Conservation (phyloP, 2,888 invertebrate genomes). For the Mantis religiosa region DNA sequence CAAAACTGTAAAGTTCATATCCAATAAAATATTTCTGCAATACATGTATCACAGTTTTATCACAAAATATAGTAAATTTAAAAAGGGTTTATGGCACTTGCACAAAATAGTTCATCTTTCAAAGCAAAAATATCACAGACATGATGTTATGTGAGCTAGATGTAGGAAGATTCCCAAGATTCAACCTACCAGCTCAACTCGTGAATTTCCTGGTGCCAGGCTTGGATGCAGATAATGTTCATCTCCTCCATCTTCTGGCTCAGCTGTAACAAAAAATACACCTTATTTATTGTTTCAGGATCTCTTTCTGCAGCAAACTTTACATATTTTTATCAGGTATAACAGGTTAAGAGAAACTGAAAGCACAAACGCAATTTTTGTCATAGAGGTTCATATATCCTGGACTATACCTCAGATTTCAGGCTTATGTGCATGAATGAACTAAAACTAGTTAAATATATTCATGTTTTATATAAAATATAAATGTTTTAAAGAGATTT, state of each 20-base stretch:
- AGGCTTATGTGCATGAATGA: too few species aligned
- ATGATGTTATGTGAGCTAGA: background rate
- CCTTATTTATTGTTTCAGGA: constrained; percentile 37
- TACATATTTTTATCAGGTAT: too few species aligned
- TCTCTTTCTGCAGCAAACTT: too few species aligned
- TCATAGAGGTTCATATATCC: too few species aligned
- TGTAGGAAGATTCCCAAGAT: background rate
- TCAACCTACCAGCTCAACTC: constrained; percentile 62
- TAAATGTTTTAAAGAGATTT: too few species aligned
- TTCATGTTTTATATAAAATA: too few species aligned
- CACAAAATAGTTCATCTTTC: background rate
- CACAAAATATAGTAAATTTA: background rate
- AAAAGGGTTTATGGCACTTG: background rate
- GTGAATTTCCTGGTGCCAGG: constrained; percentile 53
- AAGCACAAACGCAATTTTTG: too few species aligned
- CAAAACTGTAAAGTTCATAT: background rate
- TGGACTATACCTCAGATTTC: too few species aligned
- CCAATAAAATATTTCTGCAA: background rate
- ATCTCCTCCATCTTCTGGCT: constrained; percentile 46
- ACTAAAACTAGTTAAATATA: too few species aligned
- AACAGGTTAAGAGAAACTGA: too few species aligned
- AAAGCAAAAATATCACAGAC: background rate
- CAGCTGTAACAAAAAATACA: constrained; percentile 2
- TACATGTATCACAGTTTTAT: background rate
- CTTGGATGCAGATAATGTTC: constrained; percentile 82